phyloP scores from a whole-genome alignment of 2,888 invertebrate species.

The Philereme transversata region DNA sequence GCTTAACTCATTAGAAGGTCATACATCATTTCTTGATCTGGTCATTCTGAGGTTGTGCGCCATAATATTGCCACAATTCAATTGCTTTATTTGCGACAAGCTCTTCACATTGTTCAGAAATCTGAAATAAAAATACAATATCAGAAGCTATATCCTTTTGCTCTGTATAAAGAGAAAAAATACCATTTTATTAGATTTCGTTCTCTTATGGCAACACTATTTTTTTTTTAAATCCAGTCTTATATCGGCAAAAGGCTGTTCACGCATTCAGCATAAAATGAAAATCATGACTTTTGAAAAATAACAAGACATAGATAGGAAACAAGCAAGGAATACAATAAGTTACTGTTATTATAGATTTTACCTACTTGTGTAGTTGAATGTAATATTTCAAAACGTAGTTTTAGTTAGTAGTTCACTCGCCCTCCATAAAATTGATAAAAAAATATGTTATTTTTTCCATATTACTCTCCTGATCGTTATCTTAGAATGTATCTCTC shows the following conservation, averaged over 20 bases:
- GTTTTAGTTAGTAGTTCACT: no score
- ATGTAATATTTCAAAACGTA: no score
- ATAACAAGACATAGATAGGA: no score
- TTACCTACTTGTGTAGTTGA: no score
- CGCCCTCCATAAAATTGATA: no score
- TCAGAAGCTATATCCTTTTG: constrained; percentile 14
- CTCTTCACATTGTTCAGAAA: constrained; percentile 91
- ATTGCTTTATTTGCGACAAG: constrained; percentile 93
- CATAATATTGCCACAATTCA: constrained; percentile 93
- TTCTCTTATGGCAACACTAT: constrained; percentile 15
- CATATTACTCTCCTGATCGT: no score
- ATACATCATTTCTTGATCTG: constrained; percentile 81
- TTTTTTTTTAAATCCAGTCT: constrained; percentile 1
- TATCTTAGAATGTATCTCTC: no score
- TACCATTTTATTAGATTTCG: constrained; percentile 21
- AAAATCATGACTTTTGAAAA: no score
- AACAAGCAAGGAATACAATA: no score
- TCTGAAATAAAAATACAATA: constrained; percentile 69
- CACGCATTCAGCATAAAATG: background rate
- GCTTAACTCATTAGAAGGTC: constrained; percentile 79
- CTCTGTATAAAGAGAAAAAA: constrained; percentile 11
- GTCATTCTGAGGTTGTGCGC: constrained; percentile 81
- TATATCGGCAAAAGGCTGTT: background rate
- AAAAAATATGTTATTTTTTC: no score
- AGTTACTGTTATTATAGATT: no score